Conservation (phyloP, 2,113 vertebrate genomes). For the Conger conger region DNA sequence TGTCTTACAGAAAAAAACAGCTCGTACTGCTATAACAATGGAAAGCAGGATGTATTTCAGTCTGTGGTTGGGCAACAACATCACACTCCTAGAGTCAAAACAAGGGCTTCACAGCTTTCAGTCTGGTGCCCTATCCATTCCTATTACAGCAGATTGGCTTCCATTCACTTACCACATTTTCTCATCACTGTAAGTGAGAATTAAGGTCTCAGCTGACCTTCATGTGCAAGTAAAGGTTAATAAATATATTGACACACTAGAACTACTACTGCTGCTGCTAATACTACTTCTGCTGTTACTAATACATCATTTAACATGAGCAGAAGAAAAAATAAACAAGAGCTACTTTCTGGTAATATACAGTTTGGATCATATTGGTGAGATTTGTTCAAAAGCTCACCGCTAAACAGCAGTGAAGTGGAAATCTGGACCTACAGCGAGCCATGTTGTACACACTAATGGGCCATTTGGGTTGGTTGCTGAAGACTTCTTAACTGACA, state of each 20-base stretch:
- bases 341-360: neutral
- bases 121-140: neutral
- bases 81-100: neutral
- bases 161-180: neutral
- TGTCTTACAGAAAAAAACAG: neutral
- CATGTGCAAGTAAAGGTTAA: neutral
- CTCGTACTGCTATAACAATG: neutral
- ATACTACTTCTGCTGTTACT: neutral
- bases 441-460: neutral
- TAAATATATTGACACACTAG: neutral
- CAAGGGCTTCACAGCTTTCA: neutral
- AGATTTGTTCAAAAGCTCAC: too few species aligned
- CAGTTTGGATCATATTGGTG: too few species aligned
- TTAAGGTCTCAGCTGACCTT: neutral
- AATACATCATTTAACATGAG: neutral
- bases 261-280: too few species aligned
- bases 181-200: neutral
- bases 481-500: neutral
- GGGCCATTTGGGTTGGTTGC: neutral
- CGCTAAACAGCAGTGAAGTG: neutral
- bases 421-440: neutral
- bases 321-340: neutral
- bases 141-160: neutral
- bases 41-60: neutral
- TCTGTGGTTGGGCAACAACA: neutral